Conservation (phyloP, 64 coral and sea anemone species). For the Astreopora myriophthalma region DNA sequence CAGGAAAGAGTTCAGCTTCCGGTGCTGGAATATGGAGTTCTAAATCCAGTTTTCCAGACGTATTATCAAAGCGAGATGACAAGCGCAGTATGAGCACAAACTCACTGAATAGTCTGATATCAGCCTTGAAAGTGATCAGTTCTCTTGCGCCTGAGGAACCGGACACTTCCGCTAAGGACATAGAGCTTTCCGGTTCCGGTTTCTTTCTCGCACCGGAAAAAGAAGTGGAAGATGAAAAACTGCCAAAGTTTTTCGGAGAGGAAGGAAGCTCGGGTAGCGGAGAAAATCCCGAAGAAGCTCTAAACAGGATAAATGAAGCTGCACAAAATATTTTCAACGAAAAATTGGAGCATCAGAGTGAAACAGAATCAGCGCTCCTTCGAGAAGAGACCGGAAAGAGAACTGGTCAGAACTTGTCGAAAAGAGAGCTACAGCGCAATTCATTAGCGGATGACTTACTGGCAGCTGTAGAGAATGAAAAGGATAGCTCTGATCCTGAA, state of each 20-base stretch:
- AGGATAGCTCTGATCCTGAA: background rate
- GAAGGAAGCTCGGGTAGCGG: background rate
- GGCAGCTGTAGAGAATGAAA: conserved; percentile 1
- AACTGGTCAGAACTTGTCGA: background rate
- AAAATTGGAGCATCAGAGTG: background rate
- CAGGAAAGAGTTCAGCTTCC: conserved; percentile 42
- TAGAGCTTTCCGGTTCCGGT: conserved; percentile 62
- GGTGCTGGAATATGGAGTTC: conserved; percentile 52
- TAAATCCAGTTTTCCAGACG: background rate
- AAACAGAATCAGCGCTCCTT: background rate
- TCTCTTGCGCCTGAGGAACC: conserved; percentile 26
- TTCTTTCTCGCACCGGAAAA: conserved; percentile 12
- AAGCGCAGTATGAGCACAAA: conserved; percentile 61
- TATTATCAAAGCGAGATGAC: background rate
- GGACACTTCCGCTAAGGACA: background rate
- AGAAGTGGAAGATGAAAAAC: conserved; percentile 43
- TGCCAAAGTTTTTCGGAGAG: conserved; percentile 51
- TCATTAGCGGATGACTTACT: conserved; percentile 17
- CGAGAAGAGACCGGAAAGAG: background rate
- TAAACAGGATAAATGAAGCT: background rate
- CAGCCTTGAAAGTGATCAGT: conserved; percentile 59
- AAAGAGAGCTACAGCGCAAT: background rate
- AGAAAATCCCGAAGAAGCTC: conserved; percentile 20
- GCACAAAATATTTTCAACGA: background rate
- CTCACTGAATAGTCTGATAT: conserved; percentile 71